phyloP scores from a whole-genome alignment of 1,140 invertebrate genomes.

The Condylostylus longicornis region DNA sequence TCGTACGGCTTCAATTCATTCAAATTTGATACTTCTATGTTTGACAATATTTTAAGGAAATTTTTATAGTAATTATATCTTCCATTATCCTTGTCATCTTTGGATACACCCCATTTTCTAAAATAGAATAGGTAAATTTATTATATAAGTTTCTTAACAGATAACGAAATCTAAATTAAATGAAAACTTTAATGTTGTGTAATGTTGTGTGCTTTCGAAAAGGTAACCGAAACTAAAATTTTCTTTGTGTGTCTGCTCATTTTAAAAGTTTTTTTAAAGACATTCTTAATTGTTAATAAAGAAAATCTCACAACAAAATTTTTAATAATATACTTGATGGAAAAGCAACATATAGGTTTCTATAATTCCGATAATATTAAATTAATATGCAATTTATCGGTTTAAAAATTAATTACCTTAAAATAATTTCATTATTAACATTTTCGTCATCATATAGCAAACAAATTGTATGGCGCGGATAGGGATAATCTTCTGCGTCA shows the following conservation, averaged over 20 bases:
- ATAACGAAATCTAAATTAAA: too few relatives aligned
- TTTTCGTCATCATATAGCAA: constrained; percentile 10
- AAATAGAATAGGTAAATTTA: too few relatives aligned
- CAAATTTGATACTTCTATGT: constrained; percentile 13
- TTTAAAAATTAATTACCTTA: constrained; percentile 10
- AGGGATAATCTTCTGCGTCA: constrained; percentile 17
- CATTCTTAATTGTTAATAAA: too few relatives aligned
- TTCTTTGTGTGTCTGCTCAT: too few relatives aligned
- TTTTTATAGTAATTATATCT: constrained; percentile 11
- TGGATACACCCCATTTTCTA: constrained; percentile 14
- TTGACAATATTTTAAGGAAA: constrained; percentile 15
- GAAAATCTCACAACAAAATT: too few relatives aligned
- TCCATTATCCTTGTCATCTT: background rate
- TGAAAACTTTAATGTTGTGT: too few relatives aligned
- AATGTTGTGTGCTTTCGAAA: too few relatives aligned
- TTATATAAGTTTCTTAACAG: too few relatives aligned
- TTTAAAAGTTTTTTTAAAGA: too few relatives aligned
- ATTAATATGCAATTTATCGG: background rate
- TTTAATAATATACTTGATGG: too few relatives aligned
- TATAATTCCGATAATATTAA: too few relatives aligned
- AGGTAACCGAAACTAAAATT: too few relatives aligned
- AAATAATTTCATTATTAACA: constrained; percentile 10
- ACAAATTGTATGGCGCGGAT: constrained; percentile 20
- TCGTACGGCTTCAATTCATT: constrained; percentile 14
- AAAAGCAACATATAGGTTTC: background rate